These are phyloP conservation scores for Bombus impatiens DNA, from an alignment of 1,140 invertebrate genomes.

Conservation along the genomic window DNA sequence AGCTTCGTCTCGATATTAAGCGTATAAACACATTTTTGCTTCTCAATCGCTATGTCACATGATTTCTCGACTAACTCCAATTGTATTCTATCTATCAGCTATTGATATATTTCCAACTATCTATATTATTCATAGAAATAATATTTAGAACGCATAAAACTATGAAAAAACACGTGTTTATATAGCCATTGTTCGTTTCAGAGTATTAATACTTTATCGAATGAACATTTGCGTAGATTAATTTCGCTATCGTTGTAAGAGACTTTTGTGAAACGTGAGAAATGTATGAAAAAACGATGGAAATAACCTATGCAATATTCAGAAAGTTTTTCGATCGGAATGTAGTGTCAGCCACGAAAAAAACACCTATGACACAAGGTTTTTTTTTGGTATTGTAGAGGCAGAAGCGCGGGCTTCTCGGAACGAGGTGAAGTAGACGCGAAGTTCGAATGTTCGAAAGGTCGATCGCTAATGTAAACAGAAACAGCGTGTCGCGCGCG, in stretches of 20 bases:
- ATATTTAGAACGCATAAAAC: background rate
- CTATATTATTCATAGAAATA: background rate
- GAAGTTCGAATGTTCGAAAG: constrained; percentile 45
- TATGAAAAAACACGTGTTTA: constrained; percentile 2
- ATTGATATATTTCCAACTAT: background rate
- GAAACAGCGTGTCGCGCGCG: constrained; percentile 55
- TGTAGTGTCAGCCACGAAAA: too few relatives aligned
- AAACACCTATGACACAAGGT: background rate
- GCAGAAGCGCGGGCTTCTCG: background rate
- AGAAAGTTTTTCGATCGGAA: background rate
- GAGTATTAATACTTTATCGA: background rate
- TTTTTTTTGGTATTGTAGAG: background rate
- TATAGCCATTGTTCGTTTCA: background rate
- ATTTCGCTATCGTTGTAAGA: background rate
- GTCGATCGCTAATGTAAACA: constrained; percentile 63
- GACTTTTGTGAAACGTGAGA: background rate
- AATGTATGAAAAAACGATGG: background rate
- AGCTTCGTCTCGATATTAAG: too few relatives aligned
- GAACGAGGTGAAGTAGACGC: background rate
- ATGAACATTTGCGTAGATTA: background rate
- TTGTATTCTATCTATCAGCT: background rate
- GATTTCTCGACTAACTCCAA: too few relatives aligned
- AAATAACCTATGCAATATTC: background rate
- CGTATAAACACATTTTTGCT: background rate
- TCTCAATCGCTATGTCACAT: background rate